Percentiles rank a stretch among this genome's conserved stretches.
These are phyloP conservation scores for Oophaga pumilio DNA, from an alignment of 2,113 vertebrate genomes.

Conservation along the genomic window DNA sequence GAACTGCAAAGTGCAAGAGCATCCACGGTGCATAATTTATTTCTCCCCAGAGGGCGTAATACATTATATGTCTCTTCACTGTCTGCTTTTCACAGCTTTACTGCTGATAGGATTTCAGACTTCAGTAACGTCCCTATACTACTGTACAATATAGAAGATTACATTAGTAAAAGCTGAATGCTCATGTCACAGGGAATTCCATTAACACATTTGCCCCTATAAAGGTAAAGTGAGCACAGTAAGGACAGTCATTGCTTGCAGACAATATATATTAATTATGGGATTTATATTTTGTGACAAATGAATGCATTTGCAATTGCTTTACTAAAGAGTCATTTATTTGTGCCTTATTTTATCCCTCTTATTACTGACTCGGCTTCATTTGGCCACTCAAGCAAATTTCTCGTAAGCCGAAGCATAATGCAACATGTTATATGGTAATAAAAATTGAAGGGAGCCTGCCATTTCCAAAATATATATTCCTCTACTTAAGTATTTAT, in stretches of 20 bases:
- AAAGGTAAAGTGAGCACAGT: background rate
- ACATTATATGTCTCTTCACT: constrained; percentile 57
- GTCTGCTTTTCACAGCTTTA: constrained; percentile 50
- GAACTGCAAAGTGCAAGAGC: constrained; percentile 45
- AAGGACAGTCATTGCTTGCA: background rate
- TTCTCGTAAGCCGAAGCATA: background rate
- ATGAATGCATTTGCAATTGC: background rate
- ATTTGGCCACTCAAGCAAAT: no score
- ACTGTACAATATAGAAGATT: constrained; percentile 12
- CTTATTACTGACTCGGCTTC: no score
- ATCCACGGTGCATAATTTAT: constrained; percentile 55
- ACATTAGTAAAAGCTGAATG: constrained; percentile 33
- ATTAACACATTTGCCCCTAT: constrained; percentile 9
- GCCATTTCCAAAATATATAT: no score
- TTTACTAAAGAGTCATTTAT: background rate
- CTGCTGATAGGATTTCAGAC: constrained; percentile 42
- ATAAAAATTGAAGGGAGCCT: background rate
- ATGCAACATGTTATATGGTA: background rate
- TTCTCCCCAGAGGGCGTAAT: constrained; percentile 53
- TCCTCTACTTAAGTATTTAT: no score
- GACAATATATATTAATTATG: background rate
- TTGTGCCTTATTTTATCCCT: no score
- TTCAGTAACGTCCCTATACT: background rate
- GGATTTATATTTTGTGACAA: background rate
- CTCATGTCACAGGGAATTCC: background rate